phyloP scores from a whole-genome alignment of 2,113 vertebrate species.

The Symphodus melops region DNA sequence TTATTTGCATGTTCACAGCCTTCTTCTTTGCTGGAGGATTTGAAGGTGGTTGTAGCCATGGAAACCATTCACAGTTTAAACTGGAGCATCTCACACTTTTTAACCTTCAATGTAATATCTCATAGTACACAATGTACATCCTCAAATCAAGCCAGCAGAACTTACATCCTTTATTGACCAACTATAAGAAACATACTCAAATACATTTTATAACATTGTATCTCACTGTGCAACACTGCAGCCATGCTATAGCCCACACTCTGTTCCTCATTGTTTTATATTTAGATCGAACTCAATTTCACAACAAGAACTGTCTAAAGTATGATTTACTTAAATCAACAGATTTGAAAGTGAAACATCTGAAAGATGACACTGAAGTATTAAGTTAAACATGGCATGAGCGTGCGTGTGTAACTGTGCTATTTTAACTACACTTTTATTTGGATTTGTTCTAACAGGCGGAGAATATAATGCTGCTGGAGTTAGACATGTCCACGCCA shows the following conservation, averaged over 20 bases:
- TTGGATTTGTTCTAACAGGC: conserved; percentile 80
- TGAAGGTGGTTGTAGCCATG: conserved; percentile 27
- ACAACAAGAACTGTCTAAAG: not conserved
- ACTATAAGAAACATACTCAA: no score
- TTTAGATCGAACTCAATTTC: not conserved
- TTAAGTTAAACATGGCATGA: no score
- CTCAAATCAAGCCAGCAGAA: not conserved
- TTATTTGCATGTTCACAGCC: conserved; percentile 3
- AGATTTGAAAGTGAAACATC: no score
- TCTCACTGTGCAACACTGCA: no score
- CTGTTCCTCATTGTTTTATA: not conserved
- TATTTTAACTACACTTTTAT: not conserved
- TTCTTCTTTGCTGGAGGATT: conserved; percentile 15
- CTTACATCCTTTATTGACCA: no score
- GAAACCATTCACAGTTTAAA: conserved; percentile 34
- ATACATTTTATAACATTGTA: not conserved
- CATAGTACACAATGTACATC: not conserved
- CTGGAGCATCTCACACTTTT: conserved; percentile 5
- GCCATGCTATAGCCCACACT: not conserved
- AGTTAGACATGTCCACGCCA: conserved; percentile 91
- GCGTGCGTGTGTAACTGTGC: not conserved
- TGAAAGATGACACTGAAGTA: no score
- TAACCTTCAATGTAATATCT: not conserved
- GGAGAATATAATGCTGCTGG: conserved; percentile 96
- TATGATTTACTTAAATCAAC: no score